phyloP scores from a whole-genome alignment of 1,140 invertebrate species.

The Ceratosolen solmsi region DNA sequence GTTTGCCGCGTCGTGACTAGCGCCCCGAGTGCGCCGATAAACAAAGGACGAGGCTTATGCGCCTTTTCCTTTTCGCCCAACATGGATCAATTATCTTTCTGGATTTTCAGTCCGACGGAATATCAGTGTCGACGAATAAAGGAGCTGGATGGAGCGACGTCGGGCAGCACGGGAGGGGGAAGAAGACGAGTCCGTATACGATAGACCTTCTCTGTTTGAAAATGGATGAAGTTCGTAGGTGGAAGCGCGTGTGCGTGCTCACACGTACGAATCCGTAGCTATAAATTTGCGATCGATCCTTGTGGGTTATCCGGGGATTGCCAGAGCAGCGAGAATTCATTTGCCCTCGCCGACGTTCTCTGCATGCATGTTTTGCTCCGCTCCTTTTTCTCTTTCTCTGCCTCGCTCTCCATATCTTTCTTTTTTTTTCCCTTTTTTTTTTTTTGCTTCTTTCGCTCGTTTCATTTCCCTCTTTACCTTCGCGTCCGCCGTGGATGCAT shows the following conservation, averaged over 20 bases:
- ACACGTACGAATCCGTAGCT: too few species aligned
- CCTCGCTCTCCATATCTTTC: constrained; percentile 13
- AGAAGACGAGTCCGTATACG: neutral
- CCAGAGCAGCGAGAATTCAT: constrained; percentile 51
- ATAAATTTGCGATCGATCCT: constrained; percentile 55
- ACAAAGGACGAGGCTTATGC: too few species aligned
- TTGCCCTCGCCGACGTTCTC: constrained; percentile 36
- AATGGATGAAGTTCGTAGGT: too few species aligned
- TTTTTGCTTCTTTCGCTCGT: neutral
- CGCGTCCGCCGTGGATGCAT: neutral
- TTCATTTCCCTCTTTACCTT: constrained; percentile 32
- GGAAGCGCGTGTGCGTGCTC: too few species aligned
- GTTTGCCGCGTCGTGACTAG: too few species aligned
- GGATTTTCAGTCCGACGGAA: neutral
- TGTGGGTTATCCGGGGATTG: constrained; percentile 45
- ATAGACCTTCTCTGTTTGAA: neutral
- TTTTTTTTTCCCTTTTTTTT: constrained; percentile 39
- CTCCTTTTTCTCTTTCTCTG: constrained; percentile 33
- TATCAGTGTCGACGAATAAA: neutral
- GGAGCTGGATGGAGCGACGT: neutral
- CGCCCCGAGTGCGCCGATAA: too few species aligned
- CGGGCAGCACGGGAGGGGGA: too few species aligned
- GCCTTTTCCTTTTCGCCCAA: too few species aligned
- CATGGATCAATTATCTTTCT: too few species aligned
- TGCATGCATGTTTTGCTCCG: neutral